Base-by-base conservation (phyloP, 2,888 invertebrate genomes). In the Rotaria sp. region DNA sequence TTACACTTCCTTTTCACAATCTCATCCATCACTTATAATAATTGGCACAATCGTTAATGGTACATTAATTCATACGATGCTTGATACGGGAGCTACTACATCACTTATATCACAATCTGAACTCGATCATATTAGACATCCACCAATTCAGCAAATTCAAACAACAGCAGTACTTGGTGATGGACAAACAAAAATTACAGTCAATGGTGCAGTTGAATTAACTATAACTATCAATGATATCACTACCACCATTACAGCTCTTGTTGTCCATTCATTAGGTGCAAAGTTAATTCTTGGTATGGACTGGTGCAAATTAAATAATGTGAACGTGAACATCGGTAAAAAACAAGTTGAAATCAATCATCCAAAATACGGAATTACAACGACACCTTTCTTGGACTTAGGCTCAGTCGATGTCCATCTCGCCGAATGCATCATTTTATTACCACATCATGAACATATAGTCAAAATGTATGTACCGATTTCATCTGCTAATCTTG, bases 21-120 rank as follows among this genome's bases (percentile, higher is more conserved):
- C 30, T 74, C 74, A 74, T 74, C 74, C 74, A 74, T 74, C 74
- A 74, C 74, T 74, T n/a, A 74, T 74, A 13, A 74, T 74, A n/a
- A 74, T 74, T 38, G 15, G 26, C 8, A 74, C 74, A 30, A 7
- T 74, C 15, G 38, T 74, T 13, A 74, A 45, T 45, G 45, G 45
- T 45, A 45, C 45, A 45, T 45, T 45, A 45, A 45, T 45, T 45
- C 10, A 45, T 45, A 10, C 45, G 45, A 45, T 45, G 45, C 45
- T 45, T 45, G 45, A 45, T 45, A 45, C 45, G 45, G 45, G 45
- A 45, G 45, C 45, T 50, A 50, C 50, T 50, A 50, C 50, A 50
- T 50, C 75, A 38, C 41, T 75, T 13, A 75, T 75, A 15, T 75
- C 75, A 75, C 24, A 21, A 75, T 2, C 35, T 15, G 75, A 75